A percentile compares a stretch with the other conserved stretches of the same genome.
phyloP scores from a whole-genome alignment of 2,797 vertebrate genomes.

The Argyrosomus regius region DNA sequence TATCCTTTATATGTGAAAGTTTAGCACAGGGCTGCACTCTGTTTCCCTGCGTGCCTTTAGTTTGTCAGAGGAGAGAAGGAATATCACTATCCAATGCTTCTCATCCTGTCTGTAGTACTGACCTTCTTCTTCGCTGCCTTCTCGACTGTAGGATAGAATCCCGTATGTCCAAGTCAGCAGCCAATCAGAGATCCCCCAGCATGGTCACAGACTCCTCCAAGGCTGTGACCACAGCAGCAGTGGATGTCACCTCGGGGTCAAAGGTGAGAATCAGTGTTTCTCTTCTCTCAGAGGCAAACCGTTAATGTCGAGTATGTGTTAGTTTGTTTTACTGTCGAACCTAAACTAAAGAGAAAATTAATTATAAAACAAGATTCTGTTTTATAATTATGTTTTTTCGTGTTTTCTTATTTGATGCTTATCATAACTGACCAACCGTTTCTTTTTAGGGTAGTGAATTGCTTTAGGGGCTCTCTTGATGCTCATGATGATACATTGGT shows the following conservation, averaged over 20 bases:
- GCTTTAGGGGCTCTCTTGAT: neutral
- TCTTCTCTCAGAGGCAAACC: neutral
- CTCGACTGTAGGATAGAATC: constrained; percentile 85
- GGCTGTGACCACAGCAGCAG: constrained; percentile 87
- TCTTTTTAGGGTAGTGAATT: constrained; percentile 3
- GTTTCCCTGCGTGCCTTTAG: constrained; percentile 11
- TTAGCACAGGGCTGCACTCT: constrained; percentile 44
- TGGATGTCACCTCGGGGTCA: constrained; percentile 86
- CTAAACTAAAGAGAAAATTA: neutral
- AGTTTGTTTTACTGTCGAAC: neutral
- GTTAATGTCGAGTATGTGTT: neutral
- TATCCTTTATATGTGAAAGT: constrained; percentile 68
- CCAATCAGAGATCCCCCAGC: constrained; percentile 92
- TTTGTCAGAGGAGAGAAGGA: constrained; percentile 40
- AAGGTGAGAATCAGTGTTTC: constrained; percentile 87
- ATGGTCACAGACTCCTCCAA: constrained; percentile 95
- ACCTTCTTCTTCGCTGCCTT: constrained; percentile 51
- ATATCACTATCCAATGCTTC: constrained; percentile 15
- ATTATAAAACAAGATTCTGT: neutral
- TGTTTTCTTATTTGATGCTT: neutral
- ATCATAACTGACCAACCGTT: neutral
- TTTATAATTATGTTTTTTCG: neutral
- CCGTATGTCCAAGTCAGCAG: constrained; percentile 92
- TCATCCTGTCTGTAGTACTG: constrained; percentile 26
- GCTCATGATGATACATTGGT: constrained; percentile 52